Base-by-base conservation (phyloP, 1,140 invertebrate species). In the Aradophagus sp. region DNA sequence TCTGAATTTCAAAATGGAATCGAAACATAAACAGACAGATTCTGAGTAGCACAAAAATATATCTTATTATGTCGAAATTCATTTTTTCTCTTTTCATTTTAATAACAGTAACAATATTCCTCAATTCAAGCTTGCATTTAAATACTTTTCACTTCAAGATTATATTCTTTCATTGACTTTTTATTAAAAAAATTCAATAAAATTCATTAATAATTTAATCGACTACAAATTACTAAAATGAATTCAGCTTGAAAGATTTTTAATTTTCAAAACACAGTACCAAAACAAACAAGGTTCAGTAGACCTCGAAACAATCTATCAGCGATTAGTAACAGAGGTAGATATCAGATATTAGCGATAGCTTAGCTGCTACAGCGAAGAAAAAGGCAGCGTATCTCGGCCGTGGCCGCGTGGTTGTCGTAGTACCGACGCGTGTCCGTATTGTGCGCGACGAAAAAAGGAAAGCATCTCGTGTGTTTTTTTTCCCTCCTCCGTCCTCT, bases 311-410 rank as follows among this genome's bases (percentile, higher is more conserved):
- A 41, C 32, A 53, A 53, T 53, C 39, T 26, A 23, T n/a, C n/a
- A 44, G 48, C 35, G 39, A 44, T 44, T 56, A 55, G 52, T 44
- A 55, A 32, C 36, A 20, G 48, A 39, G 36, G 38, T 42, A 55
- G 27, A 26, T 31, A 27, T 42, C 44, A 55, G 27, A 26, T 31
- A 27, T 42, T 55, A 55, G 52, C 29, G 52, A 55, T 55, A 55
- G 52, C 47, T 38, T 13, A 38, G 29, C 29, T 32, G 19, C 23
- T 14, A 27, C n/a, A 31, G 34, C 15, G 12, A 38, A 39, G 31
- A 15, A 39, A 36, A 44, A 53, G 15, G 38, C n/a, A 36, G 41
- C 32, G 14, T 6, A 44, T 44, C 39, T 44, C 12, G 14, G 34
- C 8, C 3, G 2, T 2, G 12, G 20, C 20, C n/a, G 10, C 5